Percentiles rank a stretch among this genome's conserved stretches.
phyloP scores from a whole-genome alignment of 2,888 invertebrate species.

The Neelides folsomi region DNA sequence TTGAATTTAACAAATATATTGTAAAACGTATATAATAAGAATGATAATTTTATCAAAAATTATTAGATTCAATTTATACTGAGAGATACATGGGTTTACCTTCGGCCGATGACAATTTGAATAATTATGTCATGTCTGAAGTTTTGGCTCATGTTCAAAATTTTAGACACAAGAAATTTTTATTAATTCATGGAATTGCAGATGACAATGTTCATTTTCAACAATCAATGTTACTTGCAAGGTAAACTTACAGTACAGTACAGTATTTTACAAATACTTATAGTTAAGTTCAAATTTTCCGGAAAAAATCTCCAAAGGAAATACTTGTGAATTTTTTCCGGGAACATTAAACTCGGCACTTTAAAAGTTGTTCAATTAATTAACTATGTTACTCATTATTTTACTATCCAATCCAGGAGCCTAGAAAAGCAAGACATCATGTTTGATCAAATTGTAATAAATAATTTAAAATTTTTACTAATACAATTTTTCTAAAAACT shows the following conservation, averaged over 20 bases:
- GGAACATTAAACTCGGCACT: too few species aligned
- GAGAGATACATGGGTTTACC: slow-evolving; percentile 92
- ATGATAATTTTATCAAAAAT: background rate
- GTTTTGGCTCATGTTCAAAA: slow-evolving; percentile 54
- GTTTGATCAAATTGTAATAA: slow-evolving; percentile 24
- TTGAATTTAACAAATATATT: background rate
- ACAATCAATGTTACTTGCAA: slow-evolving; percentile 82
- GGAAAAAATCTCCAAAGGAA: too few species aligned
- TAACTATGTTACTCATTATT: too few species aligned
- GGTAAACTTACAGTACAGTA: slow-evolving; percentile 42
- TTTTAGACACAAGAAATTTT: slow-evolving; percentile 61
- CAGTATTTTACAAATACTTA: too few species aligned
- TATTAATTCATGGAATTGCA: slow-evolving; percentile 84
- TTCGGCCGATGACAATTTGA: slow-evolving; percentile 50
- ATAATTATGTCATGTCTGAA: slow-evolving; percentile 61
- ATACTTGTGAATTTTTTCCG: too few species aligned
- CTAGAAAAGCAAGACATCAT: slow-evolving; percentile 20
- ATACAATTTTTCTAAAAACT: too few species aligned
- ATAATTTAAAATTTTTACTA: too few species aligned
- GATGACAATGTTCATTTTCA: slow-evolving; percentile 97
- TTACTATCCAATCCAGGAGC: too few species aligned
- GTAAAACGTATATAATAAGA: background rate
- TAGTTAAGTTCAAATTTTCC: too few species aligned
- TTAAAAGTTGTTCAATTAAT: too few species aligned
- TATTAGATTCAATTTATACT: slow-evolving; percentile 71